These are phyloP conservation scores for Tauraco erythrolophus DNA, from an alignment of 2,113 vertebrate genomes.

Conservation along the genomic window DNA sequence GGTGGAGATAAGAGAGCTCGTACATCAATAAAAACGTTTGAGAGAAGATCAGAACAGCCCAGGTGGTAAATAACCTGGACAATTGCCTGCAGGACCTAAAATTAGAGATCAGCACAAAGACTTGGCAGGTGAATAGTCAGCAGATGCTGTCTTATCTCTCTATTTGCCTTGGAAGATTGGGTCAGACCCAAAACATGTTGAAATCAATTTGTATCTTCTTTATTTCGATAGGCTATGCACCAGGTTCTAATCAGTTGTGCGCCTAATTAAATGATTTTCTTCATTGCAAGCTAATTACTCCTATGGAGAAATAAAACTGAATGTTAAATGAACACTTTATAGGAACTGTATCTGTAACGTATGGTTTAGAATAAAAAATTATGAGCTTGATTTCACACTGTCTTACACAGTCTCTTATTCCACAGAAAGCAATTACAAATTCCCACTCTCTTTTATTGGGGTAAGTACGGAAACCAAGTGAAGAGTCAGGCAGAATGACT, in stretches of 20 bases:
- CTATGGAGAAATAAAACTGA: conserved; percentile 25
- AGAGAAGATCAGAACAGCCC: conserved; percentile 26
- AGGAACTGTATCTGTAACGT: neutral
- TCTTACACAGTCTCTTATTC: neutral
- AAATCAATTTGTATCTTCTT: conserved; percentile 55
- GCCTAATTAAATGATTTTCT: conserved; percentile 60
- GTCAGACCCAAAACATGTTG: conserved; percentile 45
- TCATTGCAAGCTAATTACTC: conserved; percentile 39
- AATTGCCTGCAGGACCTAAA: conserved; percentile 48
- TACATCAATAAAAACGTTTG: neutral
- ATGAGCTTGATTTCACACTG: neutral
- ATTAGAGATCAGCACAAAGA: conserved; percentile 41
- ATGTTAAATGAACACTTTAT: conserved; percentile 33
- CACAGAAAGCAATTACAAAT: neutral
- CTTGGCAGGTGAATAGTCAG: conserved; percentile 54
- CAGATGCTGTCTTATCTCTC: conserved; percentile 66
- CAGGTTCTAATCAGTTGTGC: conserved; percentile 22
- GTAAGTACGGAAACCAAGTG: rapidly evolving
- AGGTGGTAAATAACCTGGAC: conserved; percentile 60
- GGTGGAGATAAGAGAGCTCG: neutral
- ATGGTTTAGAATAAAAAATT: conserved; percentile 21
- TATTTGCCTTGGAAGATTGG: conserved; percentile 59
- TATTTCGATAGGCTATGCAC: conserved; percentile 5
- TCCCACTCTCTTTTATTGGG: neutral
- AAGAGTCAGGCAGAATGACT: neutral